Conservation (phyloP, 2,797 vertebrate genomes). For the Momotus momota region DNA sequence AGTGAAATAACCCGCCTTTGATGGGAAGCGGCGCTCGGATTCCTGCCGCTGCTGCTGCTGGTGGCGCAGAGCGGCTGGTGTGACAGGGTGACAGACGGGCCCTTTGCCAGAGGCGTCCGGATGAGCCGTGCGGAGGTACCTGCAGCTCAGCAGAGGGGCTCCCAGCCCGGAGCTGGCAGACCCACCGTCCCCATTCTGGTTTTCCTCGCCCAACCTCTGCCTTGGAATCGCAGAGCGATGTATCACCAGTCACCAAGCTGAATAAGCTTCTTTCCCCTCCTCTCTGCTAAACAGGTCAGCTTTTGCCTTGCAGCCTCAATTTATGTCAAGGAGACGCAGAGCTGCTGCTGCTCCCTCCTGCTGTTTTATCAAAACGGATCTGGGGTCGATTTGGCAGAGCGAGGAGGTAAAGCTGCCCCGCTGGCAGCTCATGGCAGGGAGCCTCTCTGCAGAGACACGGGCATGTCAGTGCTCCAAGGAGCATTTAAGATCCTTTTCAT, state of each 20-base stretch:
- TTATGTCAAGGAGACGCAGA: background rate
- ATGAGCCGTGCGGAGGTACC: accelerated
- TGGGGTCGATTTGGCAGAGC: background rate
- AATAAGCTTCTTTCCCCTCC: accelerated
- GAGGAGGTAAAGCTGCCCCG: background rate
- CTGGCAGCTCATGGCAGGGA: background rate
- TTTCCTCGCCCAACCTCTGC: background rate
- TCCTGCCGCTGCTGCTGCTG: too few relatives aligned
- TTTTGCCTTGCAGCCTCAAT: background rate
- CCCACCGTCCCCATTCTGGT: background rate
- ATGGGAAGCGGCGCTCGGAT: too few relatives aligned
- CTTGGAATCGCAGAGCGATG: background rate
- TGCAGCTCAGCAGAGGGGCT: background rate
- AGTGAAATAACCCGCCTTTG: too few relatives aligned
- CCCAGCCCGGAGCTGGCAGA: background rate
- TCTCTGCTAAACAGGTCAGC: background rate
- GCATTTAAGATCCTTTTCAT: too few relatives aligned
- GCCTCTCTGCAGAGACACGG: background rate
- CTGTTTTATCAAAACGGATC: background rate
- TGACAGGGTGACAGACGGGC: accelerated
- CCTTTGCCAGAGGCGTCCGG: too few relatives aligned
- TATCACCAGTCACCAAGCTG: accelerated
- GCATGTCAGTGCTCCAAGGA: too few relatives aligned
- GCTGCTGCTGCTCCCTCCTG: background rate
- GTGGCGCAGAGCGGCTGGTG: background rate